Evolutionary conservation across 2,113 vertebrate species (phyloP).

Genomic region (Rostratula benghalensis): DNA sequence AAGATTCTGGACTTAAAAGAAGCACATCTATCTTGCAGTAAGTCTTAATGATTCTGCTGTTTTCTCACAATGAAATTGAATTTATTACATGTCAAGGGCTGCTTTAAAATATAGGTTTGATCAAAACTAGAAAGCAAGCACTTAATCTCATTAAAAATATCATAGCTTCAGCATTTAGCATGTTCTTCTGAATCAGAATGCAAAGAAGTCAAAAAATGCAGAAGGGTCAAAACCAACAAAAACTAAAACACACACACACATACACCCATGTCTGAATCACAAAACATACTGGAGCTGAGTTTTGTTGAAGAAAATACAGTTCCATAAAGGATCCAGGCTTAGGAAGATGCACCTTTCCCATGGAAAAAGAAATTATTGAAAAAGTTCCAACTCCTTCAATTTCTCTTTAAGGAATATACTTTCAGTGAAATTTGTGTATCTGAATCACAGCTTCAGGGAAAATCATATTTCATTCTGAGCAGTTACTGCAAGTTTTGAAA

Average conservation of each 20-base stretch:
- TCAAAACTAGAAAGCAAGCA: background rate
- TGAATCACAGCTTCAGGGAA: background rate
- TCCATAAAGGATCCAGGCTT: background rate
- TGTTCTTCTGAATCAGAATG: background rate
- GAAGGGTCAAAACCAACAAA: background rate
- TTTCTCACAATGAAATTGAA: background rate
- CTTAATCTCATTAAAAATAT: background rate
- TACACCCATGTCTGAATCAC: background rate
- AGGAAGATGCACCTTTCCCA: background rate
- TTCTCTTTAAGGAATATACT: background rate
- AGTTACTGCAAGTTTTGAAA: background rate
- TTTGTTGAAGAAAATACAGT: background rate
- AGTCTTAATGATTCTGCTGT: background rate
- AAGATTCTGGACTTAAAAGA: background rate
- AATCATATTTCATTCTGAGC: background rate
- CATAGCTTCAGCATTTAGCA: background rate
- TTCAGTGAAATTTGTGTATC: background rate
- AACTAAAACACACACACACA: too few species aligned
- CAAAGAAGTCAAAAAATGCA: background rate
- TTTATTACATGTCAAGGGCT: background rate
- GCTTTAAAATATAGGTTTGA: background rate
- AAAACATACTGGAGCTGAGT: background rate
- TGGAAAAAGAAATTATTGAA: background rate
- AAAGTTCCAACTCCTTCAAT: rapidly evolving
- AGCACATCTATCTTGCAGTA: background rate